These are phyloP conservation scores for Drosophila santomea DNA, from an alignment of 1,140 invertebrate species.

Conservation along the genomic window DNA sequence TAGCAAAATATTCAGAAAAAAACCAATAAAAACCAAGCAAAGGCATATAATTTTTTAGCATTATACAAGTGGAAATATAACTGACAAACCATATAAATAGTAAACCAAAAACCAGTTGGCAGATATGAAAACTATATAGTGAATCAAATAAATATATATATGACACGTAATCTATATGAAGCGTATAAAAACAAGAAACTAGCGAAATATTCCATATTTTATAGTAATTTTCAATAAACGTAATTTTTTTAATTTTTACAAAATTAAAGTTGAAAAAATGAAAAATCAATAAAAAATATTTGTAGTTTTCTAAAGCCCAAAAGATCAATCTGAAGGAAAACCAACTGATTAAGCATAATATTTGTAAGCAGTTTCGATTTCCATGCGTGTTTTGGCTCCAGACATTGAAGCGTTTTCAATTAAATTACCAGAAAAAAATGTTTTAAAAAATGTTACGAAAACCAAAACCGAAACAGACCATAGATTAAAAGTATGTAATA, in stretches of 20 bases:
- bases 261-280: constrained; percentile 69
- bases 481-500: constrained; percentile 50
- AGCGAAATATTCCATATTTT: constrained; percentile 82
- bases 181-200: constrained; percentile 61
- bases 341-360: constrained; percentile 31
- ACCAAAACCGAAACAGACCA: constrained; percentile 31
- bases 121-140: constrained; percentile 59
- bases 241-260: constrained; percentile 83
- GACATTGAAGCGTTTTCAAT: constrained; percentile 58
- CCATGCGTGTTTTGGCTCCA: constrained; percentile 70
- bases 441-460: constrained; percentile 58
- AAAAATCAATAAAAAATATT: constrained; percentile 50
- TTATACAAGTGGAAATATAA: constrained; percentile 72
- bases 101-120: constrained; percentile 52
- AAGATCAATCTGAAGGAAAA: constrained; percentile 39
- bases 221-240: constrained; percentile 80
- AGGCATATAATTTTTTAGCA: constrained; percentile 81
- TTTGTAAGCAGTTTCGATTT: constrained; percentile 61
- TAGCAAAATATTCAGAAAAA: constrained; percentile 76
- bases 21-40: constrained; percentile 54
- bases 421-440: constrained; percentile 43
- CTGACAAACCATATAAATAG: constrained; percentile 54
- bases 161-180: constrained; percentile 56
- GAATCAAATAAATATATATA: constrained; percentile 63
- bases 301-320: constrained; percentile 73